These are phyloP conservation scores for Takifugu flavidus DNA, from an alignment of 2,113 vertebrate species.

Conservation along the genomic window DNA sequence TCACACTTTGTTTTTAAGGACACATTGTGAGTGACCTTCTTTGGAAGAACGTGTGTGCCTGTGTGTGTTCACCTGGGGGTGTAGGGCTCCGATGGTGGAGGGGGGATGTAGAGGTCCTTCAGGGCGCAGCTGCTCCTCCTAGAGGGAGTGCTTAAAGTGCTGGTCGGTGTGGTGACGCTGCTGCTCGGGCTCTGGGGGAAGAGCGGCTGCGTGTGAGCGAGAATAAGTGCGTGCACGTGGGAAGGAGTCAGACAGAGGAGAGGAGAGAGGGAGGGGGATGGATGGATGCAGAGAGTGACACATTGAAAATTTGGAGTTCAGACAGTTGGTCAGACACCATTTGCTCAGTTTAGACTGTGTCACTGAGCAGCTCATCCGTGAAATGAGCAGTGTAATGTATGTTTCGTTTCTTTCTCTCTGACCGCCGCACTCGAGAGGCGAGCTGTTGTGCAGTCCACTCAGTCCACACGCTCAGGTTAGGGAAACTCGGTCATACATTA, in stretches of 20 bases:
- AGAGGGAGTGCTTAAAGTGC: conserved; percentile 95
- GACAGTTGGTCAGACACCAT: conserved; percentile 30
- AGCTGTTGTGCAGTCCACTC: conserved; percentile 9
- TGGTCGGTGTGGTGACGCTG: conserved; percentile 92
- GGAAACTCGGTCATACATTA: conserved; percentile 24
- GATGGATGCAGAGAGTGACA: conserved; percentile 49
- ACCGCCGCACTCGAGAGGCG: conserved; percentile 18
- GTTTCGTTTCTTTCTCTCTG: conserved; percentile 37
- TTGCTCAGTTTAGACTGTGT: conserved; percentile 23
- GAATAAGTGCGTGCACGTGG: conserved; percentile 11
- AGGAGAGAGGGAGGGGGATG: conserved; percentile 34
- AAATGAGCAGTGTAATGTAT: conserved; percentile 46
- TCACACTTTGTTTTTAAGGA: not conserved
- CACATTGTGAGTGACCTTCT: not conserved
- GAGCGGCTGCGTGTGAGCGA: conserved; percentile 82
- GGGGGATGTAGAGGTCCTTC: conserved; percentile 95
- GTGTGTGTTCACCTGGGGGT: conserved; percentile 83
- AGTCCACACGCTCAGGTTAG: conserved; percentile 38
- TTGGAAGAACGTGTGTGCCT: not conserved
- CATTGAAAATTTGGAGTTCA: conserved; percentile 40
- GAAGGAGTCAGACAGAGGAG: conserved; percentile 20
- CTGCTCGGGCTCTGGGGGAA: conserved; percentile 96
- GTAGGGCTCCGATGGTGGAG: conserved; percentile 94
- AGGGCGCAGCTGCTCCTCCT: conserved; percentile 95
- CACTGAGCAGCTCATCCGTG: conserved; percentile 33